These are phyloP conservation scores for Metridium senile DNA, from an alignment of 92 coral and sea anemone species.

Conservation along the genomic window DNA sequence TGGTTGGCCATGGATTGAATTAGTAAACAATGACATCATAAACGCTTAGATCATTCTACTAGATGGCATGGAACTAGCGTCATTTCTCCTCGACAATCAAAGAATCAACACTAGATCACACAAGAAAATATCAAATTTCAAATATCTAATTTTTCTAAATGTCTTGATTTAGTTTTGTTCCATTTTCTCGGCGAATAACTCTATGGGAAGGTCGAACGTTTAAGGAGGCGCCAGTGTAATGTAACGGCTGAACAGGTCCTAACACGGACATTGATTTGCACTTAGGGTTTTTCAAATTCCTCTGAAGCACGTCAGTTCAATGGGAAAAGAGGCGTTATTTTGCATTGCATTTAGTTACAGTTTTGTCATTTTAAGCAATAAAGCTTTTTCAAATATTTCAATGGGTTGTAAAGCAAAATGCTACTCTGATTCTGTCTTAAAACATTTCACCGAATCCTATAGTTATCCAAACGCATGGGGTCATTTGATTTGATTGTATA, in stretches of 20 bases:
- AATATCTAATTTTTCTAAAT: background rate
- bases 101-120: background rate
- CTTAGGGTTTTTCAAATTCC: background rate
- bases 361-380: background rate
- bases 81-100: slow-evolving; percentile 29
- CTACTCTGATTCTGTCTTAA: too few species aligned
- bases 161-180: background rate
- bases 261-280: slow-evolving; percentile 20
- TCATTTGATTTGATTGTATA: too few species aligned
- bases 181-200: background rate
- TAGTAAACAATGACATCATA: slow-evolving; percentile 83
- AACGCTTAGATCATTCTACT: slow-evolving; percentile 68
- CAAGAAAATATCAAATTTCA: background rate
- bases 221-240: slow-evolving; percentile 4
- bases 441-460: too few species aligned
- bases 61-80: slow-evolving; percentile 76
- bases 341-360: background rate
- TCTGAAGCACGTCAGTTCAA: background rate
- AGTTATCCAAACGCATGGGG: too few species aligned
- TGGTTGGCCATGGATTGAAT: slow-evolving; percentile 53
- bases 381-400: background rate
- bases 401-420: too few species aligned
- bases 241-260: slow-evolving; percentile 19
- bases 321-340: background rate
- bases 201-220: background rate